Conservation (phyloP, 2,888 invertebrate genomes). For the Pycnomerus fuliginosus region DNA sequence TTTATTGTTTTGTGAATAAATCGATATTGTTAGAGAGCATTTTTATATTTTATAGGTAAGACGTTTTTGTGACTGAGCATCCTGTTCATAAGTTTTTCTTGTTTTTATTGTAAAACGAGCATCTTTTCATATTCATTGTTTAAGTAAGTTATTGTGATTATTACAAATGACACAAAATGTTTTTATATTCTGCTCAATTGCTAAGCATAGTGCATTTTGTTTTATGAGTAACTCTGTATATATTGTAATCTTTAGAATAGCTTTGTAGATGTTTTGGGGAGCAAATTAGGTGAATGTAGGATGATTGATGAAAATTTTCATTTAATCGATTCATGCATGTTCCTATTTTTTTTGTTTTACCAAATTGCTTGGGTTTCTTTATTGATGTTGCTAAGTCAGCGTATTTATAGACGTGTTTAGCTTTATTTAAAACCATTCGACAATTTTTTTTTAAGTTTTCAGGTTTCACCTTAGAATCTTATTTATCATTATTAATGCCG, state of each 20-base stretch:
- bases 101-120: too few species aligned
- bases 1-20: slow-evolving; percentile 15
- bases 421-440: too few species aligned
- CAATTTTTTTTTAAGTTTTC: too few species aligned
- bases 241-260: neutral
- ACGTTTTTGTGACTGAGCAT: too few species aligned
- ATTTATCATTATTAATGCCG: too few species aligned
- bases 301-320: slow-evolving; percentile 6
- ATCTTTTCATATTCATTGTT: neutral
- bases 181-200: neutral
- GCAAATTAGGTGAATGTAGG: slow-evolving; percentile 20
- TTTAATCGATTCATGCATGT: slow-evolving; percentile 9
- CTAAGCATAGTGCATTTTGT: neutral
- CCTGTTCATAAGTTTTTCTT: too few species aligned
- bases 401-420: too few species aligned
- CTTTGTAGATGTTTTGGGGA: slow-evolving; percentile 21
- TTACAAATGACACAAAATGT: slow-evolving; percentile 1
- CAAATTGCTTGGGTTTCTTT: too few species aligned
- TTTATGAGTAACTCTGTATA: neutral
- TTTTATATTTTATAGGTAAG: too few species aligned
- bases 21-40: slow-evolving; percentile 13
- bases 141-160: slow-evolving; percentile 1
- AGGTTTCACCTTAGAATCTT: too few species aligned
- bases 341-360: slow-evolving; percentile 13
- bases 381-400: too few species aligned